Conservation (phyloP, 2,888 invertebrate species). For the Trichacis sp. region DNA sequence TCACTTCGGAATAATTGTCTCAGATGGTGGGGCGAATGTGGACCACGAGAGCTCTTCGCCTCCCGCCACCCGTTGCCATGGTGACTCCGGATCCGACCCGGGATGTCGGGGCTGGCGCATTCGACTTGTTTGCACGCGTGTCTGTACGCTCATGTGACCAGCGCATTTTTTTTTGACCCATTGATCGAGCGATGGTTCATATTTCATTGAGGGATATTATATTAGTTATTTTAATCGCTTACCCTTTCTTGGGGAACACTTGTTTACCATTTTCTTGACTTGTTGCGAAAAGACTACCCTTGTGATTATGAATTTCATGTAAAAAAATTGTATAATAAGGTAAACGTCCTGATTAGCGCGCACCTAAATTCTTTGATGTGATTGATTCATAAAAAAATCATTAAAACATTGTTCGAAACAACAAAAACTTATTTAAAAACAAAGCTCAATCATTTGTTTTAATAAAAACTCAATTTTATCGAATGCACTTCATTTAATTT, state of each 20-base stretch:
- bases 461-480: no score
- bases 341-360: no score
- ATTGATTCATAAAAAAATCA: no score
- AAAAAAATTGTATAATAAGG: no score
- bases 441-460: no score
- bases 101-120: conserved; percentile 53
- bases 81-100: conserved; percentile 64
- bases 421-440: no score
- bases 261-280: no score
- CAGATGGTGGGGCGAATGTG: conserved; percentile 48
- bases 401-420: no score
- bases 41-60: conserved; percentile 47
- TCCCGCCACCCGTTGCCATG: conserved; percentile 61
- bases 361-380: no score
- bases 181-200: conserved; percentile 33
- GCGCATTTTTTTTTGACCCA: conserved; percentile 26
- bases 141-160: conserved; percentile 33
- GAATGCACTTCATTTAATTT: no score
- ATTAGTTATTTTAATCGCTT: conserved; percentile 9
- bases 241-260: background rate
- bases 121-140: conserved; percentile 39
- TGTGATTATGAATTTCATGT: no score
- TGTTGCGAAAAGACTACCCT: no score
- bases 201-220: conserved; percentile 30
- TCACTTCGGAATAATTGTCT: conserved; percentile 27